phyloP scores from a whole-genome alignment of 2,113 vertebrate genomes.

The Centropristis striata region DNA sequence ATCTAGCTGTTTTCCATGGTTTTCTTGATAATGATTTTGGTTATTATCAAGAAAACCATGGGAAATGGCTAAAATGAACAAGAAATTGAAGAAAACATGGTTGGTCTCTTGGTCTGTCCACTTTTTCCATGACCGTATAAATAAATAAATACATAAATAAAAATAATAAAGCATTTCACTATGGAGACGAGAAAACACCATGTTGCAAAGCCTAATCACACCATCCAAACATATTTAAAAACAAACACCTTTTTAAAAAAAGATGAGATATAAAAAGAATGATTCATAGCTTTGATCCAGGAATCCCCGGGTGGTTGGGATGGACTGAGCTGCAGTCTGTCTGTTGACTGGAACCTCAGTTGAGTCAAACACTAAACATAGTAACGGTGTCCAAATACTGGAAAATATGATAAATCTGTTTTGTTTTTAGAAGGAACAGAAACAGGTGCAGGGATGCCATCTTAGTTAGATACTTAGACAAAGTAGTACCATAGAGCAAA shows the following conservation, averaged over 20 bases:
- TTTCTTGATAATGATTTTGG: too few species aligned
- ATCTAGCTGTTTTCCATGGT: too few species aligned
- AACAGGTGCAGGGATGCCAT: not conserved
- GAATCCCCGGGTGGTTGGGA: conserved; percentile 43
- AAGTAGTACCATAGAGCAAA: not conserved
- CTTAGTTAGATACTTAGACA: too few species aligned
- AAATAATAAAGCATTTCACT: conserved; percentile 3
- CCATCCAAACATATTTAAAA: not conserved
- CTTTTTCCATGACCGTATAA: too few species aligned
- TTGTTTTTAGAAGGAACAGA: conserved; percentile 19
- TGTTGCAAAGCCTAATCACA: not conserved
- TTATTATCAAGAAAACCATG: too few species aligned
- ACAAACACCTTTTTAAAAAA: too few species aligned
- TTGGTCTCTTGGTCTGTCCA: too few species aligned
- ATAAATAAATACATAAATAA: not conserved
- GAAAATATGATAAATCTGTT: not conserved
- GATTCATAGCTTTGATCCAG: conserved; percentile 56
- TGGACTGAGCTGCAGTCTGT: conserved; percentile 24
- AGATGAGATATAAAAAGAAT: conserved; percentile 36
- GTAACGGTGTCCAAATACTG: conserved; percentile 12
- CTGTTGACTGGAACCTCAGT: conserved; percentile 23
- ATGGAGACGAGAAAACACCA: not conserved
- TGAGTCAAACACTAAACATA: conserved; percentile 36
- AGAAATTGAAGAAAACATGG: too few species aligned
- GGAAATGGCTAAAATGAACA: too few species aligned